phyloP scores from a whole-genome alignment of 2,888 invertebrate species.

The Phragmatobia fuliginosa region DNA sequence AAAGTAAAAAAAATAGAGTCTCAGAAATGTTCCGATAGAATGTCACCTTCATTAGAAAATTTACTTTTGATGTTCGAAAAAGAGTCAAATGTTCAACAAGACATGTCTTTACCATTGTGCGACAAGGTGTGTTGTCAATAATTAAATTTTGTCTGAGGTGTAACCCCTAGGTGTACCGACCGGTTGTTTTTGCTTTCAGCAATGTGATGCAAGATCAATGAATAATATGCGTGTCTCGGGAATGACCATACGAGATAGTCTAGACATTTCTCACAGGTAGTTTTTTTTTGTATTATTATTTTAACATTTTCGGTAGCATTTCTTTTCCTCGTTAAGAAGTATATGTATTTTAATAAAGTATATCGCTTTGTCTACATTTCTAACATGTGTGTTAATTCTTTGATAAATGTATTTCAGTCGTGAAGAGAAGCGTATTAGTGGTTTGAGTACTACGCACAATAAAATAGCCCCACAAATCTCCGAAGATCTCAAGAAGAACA shows the following conservation, averaged over 20 bases:
- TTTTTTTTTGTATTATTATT: slow-evolving; percentile 50
- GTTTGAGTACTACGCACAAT: slow-evolving; percentile 36
- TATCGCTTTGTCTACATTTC: background rate
- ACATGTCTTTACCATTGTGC: slow-evolving; percentile 7
- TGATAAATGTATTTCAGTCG: slow-evolving; percentile 46
- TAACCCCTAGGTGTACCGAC: slow-evolving; percentile 10
- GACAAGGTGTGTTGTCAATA: slow-evolving; percentile 33
- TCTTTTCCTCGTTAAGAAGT: background rate
- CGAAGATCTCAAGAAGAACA: slow-evolving; percentile 24
- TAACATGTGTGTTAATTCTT: background rate
- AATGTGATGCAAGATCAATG: slow-evolving; percentile 38
- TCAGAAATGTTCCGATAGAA: slow-evolving; percentile 32
- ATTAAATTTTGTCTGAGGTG: slow-evolving; percentile 1
- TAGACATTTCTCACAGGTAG: slow-evolving; percentile 76
- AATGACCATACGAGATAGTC: slow-evolving; percentile 70
- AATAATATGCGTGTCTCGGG: slow-evolving; percentile 47
- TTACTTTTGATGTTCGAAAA: slow-evolving; percentile 45
- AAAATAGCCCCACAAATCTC: slow-evolving; percentile 15
- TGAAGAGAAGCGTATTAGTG: slow-evolving; percentile 37
- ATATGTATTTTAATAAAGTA: background rate
- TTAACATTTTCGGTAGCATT: slow-evolving; percentile 7
- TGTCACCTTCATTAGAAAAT: slow-evolving; percentile 46
- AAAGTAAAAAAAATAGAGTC: slow-evolving; percentile 52
- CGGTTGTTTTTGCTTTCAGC: slow-evolving; percentile 62
- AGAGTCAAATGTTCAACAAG: slow-evolving; percentile 1